A percentile compares a stretch with the other conserved stretches of the same genome.
Conservation (phyloP, 2,888 invertebrate species). For the Sepiola atlantica region DNA sequence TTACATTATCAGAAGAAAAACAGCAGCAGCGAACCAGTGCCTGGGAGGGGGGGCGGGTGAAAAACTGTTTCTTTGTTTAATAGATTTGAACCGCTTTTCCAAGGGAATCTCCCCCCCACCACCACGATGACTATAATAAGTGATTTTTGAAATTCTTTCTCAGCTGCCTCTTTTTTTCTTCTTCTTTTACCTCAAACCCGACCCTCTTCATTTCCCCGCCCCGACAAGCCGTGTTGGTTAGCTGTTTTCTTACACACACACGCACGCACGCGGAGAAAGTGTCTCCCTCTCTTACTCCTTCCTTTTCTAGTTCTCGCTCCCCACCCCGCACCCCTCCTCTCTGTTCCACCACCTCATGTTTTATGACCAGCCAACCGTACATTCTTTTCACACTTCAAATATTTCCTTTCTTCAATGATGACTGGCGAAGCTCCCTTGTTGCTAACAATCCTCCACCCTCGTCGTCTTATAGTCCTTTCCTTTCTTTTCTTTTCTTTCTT, state of each 20-base stretch:
- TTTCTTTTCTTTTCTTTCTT: not conserved
- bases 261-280: not conserved
- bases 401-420: slow-evolving; percentile 1
- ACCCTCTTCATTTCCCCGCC: too few relatives aligned
- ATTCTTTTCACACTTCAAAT: slow-evolving; percentile 32
- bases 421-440: not conserved
- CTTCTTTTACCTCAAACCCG: not conserved
- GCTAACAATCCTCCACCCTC: not conserved
- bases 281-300: not conserved
- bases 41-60: not conserved
- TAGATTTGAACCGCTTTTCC: slow-evolving; percentile 23
- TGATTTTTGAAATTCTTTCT: slow-evolving; percentile 32
- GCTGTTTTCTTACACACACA: not conserved
- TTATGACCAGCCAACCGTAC: slow-evolving; percentile 10
- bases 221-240: not conserved
- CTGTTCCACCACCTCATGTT: not conserved
- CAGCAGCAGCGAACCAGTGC: not conserved
- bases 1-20: slow-evolving; percentile 21
- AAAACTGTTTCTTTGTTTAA: slow-evolving; percentile 22
- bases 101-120: slow-evolving; percentile 32
- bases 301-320: not conserved
- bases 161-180: not conserved
- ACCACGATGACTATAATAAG: not conserved
- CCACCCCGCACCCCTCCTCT: too few relatives aligned
- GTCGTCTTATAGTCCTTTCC: not conserved